Percentiles rank a stretch among this genome's conserved stretches.
These are phyloP conservation scores for Eupeodes luniger DNA, from an alignment of 2,888 invertebrate species.

Conservation along the genomic window DNA sequence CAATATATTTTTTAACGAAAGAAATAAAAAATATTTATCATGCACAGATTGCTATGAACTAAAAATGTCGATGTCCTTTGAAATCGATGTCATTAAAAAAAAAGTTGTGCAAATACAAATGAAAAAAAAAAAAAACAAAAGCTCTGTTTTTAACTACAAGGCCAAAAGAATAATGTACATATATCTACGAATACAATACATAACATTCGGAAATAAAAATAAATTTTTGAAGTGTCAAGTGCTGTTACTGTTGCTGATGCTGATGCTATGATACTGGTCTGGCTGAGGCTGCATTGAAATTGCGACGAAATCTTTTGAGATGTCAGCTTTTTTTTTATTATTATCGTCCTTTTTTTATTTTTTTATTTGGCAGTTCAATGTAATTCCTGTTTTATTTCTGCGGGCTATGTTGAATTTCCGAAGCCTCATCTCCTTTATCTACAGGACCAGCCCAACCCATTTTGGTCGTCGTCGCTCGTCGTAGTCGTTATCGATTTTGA, in stretches of 20 bases:
- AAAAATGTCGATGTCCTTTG: constrained; percentile 4
- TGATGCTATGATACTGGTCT: background rate
- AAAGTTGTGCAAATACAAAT: too few relatives aligned
- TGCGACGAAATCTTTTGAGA: constrained; percentile 70
- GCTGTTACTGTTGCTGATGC: background rate
- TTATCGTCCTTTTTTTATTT: constrained; percentile 10
- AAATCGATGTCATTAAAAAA: background rate
- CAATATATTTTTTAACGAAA: too few relatives aligned
- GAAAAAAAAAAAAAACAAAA: background rate
- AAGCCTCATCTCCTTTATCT: constrained; percentile 21
- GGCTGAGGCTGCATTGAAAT: constrained; percentile 24
- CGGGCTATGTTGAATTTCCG: constrained; percentile 32
- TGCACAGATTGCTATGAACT: background rate
- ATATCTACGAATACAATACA: background rate
- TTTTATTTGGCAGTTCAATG: constrained; percentile 53
- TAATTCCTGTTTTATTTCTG: constrained; percentile 40
- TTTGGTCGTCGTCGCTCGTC: constrained; percentile 16
- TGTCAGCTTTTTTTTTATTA: constrained; percentile 52
- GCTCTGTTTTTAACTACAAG: background rate
- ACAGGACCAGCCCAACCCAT: background rate
- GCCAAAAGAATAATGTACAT: constrained; percentile 12
- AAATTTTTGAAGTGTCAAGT: constrained; percentile 49
- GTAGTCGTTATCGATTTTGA: constrained; percentile 64
- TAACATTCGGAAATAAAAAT: constrained; percentile 43
- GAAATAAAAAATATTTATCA: background rate